Base-by-base conservation (phyloP, 2,113 vertebrate species). In the Aleadryas rufinucha region DNA sequence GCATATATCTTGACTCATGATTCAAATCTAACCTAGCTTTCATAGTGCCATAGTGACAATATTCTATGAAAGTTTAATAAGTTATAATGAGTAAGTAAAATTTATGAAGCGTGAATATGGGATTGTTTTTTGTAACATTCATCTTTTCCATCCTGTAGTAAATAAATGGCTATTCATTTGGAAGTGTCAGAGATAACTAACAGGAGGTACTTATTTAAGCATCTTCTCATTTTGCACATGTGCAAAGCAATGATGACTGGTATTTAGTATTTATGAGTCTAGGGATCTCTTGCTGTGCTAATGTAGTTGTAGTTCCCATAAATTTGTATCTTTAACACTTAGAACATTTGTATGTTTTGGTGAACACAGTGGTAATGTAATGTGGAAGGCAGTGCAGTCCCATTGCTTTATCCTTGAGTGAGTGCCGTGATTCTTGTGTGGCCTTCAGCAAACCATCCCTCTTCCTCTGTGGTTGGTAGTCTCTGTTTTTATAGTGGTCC, bases 191-290 rank as follows among this genome's bases (percentile, higher is more conserved):
- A 93, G 26, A 45, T 75, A 94, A 87, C 60, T 87, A 72, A 91
- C 27, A 56, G 54, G 45, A 95, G 26, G 47, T n/a, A 45, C 35
- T 89, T 70, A 79, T 59, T 92, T 80, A 86, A 96, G 20, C 37
- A 45, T 56, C 37, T 82, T 68, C 41, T 87, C 20, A 63, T 66
- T 94, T 77, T 80, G 47, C 70, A 91, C 63, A 53, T 71, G 82
- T 7, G 4, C 7, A 85, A 86, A 87, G 37, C 18, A 85, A 35
- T 22, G 54, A 92, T 56, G 54, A 93, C 56, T 87, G 5, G 3
- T 86, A 91, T 92, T 95, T 74, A 91, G 71, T 82, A 87, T 93
- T 96, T 93, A 92, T 85, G 68, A 95, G 60, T 66, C 76, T 82
- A 86, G 91, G 87, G 81, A 96, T 86, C 42, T 47, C 64, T 82